Base-by-base conservation (phyloP, 2,888 invertebrate genomes). In the Smittia sp. region DNA sequence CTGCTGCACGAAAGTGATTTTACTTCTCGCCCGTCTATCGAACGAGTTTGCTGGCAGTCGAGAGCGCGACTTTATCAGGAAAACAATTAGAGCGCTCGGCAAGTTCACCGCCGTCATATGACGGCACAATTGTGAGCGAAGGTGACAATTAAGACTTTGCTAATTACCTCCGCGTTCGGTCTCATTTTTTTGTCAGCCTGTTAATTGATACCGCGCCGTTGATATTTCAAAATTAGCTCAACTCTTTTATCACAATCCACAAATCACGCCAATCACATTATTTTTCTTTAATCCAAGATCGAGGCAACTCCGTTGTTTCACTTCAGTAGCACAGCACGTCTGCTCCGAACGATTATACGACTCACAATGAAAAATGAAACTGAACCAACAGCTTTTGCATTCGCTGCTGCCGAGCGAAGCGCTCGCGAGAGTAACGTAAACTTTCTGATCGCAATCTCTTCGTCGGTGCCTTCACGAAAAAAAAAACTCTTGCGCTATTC, bases 331-430 rank as follows among this genome's bases (percentile, higher is more conserved):
- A 58, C 22, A 58, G 58, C 58, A 58, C 58, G 58, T 58, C 58
- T 58, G 18, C 18, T 58, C 18, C 58, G 58, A 9, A 58, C n/a
- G 58, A 58, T 22, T 22, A 58, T 20, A 58, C 58, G 22, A 18
- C n/a, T 22, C 58, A 58, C 58, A 58, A 58, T 58, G 22, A 58
- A 46, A 58, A 58, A 18, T n/a, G 58, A 58, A 58, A 58, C 58
- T 20, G 58, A 18, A 58, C 58, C 3, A 58, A 18, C 58, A 13
- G 11, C 58, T 58, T 22, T 22, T 58, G 58, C 58, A 18, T n/a
- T n/a, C n/a, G n/a, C n/a, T n/a, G n/a, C n/a, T n/a, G 20, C 9
- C 58, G 58, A 58, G 32, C 32, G 32, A 32, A 32, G 7, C 39
- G 39, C 46, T 46, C 46, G 15, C 46, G 46, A 46, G 46, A 46